phyloP scores from a whole-genome alignment of 2,797 vertebrate species.

The Dryobates pubescens region DNA sequence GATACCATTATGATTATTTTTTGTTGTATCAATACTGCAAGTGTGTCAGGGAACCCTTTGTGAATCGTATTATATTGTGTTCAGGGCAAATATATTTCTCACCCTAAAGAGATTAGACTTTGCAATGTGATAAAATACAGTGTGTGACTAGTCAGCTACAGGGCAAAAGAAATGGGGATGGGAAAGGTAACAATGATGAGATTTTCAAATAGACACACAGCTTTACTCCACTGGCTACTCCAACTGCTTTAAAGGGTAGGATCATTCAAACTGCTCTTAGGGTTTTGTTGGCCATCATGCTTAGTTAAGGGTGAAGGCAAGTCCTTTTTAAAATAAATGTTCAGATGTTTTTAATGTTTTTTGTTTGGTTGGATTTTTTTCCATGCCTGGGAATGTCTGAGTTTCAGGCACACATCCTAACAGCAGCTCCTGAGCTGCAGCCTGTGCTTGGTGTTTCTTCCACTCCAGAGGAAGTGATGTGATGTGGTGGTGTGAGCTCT shows the following conservation, averaged over 20 bases:
- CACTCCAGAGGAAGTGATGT: fast-evolving
- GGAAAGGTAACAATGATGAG: background rate
- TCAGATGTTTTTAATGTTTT: background rate
- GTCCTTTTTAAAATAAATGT: background rate
- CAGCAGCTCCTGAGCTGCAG: background rate
- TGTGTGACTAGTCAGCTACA: background rate
- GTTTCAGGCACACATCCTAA: background rate
- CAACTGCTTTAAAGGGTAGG: background rate
- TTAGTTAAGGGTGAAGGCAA: background rate
- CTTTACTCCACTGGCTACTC: background rate
- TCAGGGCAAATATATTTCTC: conserved; percentile 12
- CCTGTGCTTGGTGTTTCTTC: fast-evolving
- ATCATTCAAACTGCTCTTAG: background rate
- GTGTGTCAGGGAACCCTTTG: background rate
- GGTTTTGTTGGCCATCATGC: background rate
- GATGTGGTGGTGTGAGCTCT: background rate
- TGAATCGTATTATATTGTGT: background rate
- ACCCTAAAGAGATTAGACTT: conserved; percentile 7
- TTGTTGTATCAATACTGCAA: background rate
- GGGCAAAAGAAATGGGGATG: background rate
- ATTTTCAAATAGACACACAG: background rate
- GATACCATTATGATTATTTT: conserved; percentile 19
- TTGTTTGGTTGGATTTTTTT: too few relatives aligned
- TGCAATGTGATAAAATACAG: background rate
- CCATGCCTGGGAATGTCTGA: background rate